A percentile compares a stretch with the other conserved stretches of the same genome.
Evolutionary conservation across 2,797 vertebrate species (phyloP).

Genomic region (Cynopterus sphinx): DNA sequence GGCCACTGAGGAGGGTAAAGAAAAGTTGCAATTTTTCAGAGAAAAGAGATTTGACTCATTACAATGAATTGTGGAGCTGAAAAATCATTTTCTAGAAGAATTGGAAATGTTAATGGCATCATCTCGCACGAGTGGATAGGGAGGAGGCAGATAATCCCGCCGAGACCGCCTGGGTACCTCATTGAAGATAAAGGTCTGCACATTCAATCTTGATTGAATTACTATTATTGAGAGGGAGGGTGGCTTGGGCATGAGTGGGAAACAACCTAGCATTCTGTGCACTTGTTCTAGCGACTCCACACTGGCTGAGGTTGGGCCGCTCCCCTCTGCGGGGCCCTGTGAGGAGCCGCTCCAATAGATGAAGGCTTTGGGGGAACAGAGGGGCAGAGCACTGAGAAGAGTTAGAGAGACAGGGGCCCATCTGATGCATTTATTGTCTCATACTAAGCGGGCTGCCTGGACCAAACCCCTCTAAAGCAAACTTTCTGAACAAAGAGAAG

Average conservation of each 20-base stretch:
- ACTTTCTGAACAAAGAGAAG: not conserved
- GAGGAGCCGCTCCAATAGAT: not conserved
- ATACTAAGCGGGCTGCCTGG: not conserved
- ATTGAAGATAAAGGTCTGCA: conserved; percentile 66
- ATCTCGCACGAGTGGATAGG: conserved; percentile 53
- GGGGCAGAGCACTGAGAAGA: rapidly evolving
- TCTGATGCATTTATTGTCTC: not conserved
- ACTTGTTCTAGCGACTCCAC: not conserved
- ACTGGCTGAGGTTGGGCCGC: not conserved
- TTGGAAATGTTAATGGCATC: conserved; percentile 80
- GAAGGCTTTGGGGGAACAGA: rapidly evolving
- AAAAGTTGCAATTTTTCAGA: conserved; percentile 68
- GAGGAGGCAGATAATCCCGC: conserved; percentile 69
- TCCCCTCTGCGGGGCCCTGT: not conserved
- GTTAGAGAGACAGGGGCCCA: rapidly evolving
- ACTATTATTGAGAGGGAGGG: not conserved
- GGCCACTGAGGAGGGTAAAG: conserved; percentile 50
- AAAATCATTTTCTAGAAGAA: conserved; percentile 71
- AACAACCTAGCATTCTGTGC: rapidly evolving
- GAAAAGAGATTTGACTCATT: conserved; percentile 75
- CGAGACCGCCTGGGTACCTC: conserved; percentile 41
- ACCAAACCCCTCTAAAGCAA: rapidly evolving
- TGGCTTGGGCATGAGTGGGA: not conserved
- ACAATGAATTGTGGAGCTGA: conserved; percentile 70
- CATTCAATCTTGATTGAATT: conserved; percentile 64